phyloP scores from a whole-genome alignment of 1,140 invertebrate species.

The Cydia splendana region DNA sequence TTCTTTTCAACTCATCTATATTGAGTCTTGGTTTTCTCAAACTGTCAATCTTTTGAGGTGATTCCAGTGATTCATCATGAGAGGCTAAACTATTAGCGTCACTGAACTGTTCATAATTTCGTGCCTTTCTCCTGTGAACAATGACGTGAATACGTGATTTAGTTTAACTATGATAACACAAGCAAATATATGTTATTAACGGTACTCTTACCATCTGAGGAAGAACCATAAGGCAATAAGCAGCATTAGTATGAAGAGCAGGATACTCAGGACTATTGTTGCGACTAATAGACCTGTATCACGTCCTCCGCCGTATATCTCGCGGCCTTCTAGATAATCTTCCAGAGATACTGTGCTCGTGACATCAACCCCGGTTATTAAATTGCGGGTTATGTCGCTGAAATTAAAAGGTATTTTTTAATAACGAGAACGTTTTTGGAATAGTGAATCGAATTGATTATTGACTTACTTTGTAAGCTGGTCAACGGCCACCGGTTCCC shows the following conservation, averaged over 20 bases:
- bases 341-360: conserved; percentile 56
- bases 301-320: conserved; percentile 55
- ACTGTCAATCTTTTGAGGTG: conserved; percentile 47
- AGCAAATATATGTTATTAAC: conserved; percentile 41
- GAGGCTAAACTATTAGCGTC: conserved; percentile 65
- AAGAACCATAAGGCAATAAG: conserved; percentile 54
- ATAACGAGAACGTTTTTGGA: not conserved
- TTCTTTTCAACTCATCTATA: conserved; percentile 63
- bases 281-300: conserved; percentile 60
- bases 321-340: conserved; percentile 63
- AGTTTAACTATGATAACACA: conserved; percentile 33
- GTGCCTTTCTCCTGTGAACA: conserved; percentile 55
- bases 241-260: conserved; percentile 61
- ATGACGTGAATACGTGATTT: conserved; percentile 35
- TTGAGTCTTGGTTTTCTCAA: conserved; percentile 54
- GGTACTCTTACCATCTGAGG: conserved; percentile 61
- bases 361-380: conserved; percentile 47
- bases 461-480: conserved; percentile 43
- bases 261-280: conserved; percentile 61
- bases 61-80: conserved; percentile 45
- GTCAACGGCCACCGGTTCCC: conserved; percentile 55
- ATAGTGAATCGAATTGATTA: conserved; percentile 13
- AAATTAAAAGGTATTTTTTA: conserved; percentile 37
- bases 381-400: conserved; percentile 62
- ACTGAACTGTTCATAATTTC: conserved; percentile 61